phyloP scores from a whole-genome alignment of 2,113 vertebrate species.

The Protobothrops flavoviridis region DNA sequence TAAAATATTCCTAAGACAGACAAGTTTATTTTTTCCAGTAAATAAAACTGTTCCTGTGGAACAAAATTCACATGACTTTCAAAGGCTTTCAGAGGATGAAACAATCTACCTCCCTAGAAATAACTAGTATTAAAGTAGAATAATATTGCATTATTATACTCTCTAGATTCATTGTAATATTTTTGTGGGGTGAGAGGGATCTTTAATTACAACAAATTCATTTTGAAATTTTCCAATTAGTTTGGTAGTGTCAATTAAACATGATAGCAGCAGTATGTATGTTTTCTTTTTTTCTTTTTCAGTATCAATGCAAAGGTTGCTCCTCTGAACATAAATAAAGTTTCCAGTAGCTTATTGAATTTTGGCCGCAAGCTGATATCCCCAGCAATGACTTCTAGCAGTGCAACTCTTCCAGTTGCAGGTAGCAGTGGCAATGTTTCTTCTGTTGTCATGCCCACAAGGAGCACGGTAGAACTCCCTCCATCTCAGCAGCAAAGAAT shows the following conservation, averaged over 20 bases:
- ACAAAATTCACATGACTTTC: neutral
- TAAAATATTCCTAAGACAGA: neutral
- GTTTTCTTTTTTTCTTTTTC: slow-evolving; percentile 20
- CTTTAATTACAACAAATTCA: neutral
- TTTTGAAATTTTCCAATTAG: neutral
- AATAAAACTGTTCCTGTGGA: neutral
- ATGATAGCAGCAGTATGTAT: neutral
- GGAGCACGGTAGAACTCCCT: slow-evolving; percentile 51
- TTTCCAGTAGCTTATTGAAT: slow-evolving; percentile 93
- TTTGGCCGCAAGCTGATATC: slow-evolving; percentile 94
- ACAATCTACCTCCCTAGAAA: neutral
- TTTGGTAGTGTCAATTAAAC: neutral
- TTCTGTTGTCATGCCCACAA: slow-evolving; percentile 33
- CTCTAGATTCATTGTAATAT: neutral
- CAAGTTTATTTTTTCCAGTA: neutral
- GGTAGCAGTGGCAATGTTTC: slow-evolving; percentile 61
- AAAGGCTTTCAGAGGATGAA: neutral
- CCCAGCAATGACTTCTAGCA: slow-evolving; percentile 77
- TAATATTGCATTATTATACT: neutral
- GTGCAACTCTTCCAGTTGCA: slow-evolving; percentile 56
- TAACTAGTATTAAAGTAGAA: neutral
- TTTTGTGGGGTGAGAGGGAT: too few species aligned
- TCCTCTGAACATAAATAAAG: slow-evolving; percentile 96
- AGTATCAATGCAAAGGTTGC: slow-evolving; percentile 76
- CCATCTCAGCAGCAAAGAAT: slow-evolving; percentile 77